Percentiles rank a stretch among this genome's conserved stretches.
phyloP scores from a whole-genome alignment of 2,888 invertebrate species.

The Cryptocephalus moraei region DNA sequence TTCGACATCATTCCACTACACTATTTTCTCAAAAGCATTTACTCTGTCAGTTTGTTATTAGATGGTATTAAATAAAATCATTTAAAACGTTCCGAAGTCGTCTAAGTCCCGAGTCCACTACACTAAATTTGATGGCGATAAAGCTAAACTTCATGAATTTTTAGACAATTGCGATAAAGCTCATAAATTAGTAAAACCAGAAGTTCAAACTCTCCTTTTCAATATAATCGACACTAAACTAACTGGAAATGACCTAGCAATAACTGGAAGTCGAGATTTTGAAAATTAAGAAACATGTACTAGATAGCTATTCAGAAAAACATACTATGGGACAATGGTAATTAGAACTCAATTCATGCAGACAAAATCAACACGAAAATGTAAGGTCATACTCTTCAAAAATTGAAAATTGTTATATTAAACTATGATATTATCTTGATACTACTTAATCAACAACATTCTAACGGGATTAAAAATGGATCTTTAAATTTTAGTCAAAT shows the following conservation, averaged over 20 bases:
- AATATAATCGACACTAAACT: conserved; percentile 18
- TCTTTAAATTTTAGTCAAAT: conserved; percentile 7
- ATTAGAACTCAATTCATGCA: conserved; percentile 21
- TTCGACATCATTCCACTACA: no score
- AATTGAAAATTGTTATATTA: conserved; percentile 22
- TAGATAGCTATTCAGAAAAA: conserved; percentile 17
- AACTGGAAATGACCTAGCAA: conserved; percentile 15
- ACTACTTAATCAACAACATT: background rate
- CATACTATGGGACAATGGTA: conserved; percentile 21
- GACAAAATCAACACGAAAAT: conserved; percentile 17
- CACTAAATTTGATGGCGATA: conserved; percentile 12
- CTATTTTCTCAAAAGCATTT: no score
- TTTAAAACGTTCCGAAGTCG: no score
- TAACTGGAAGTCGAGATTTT: conserved; percentile 16
- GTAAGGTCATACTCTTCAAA: conserved; percentile 20
- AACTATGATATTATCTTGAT: conserved; percentile 18
- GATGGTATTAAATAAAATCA: no score
- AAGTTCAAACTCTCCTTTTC: conserved; percentile 8
- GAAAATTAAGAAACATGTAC: conserved; percentile 8
- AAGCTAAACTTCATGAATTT: conserved; percentile 11
- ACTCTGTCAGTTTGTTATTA: no score
- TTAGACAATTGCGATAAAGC: conserved; percentile 7
- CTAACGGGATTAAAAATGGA: conserved; percentile 6
- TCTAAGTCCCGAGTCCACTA: no score
- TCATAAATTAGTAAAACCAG: conserved; percentile 9